Evolutionary conservation across 2,113 vertebrate genomes (phyloP).

Genomic region (Rostratula benghalensis): DNA sequence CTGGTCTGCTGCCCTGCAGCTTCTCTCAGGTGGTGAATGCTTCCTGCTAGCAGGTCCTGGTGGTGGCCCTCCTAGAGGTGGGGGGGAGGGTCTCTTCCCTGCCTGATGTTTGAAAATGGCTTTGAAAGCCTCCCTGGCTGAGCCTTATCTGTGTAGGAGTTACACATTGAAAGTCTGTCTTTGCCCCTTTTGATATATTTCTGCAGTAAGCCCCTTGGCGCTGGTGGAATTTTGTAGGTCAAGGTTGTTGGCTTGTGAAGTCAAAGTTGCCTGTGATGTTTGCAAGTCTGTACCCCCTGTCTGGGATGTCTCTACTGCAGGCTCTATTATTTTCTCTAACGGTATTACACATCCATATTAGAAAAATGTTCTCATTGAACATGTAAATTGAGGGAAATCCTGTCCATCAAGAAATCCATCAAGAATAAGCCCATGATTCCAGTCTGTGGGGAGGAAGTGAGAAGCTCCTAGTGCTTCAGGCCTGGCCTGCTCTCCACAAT

Average conservation of each 20-base stretch:
- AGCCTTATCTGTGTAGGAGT: constrained; percentile 33
- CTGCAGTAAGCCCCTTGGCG: not conserved
- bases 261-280: not conserved
- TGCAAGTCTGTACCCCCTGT: not conserved
- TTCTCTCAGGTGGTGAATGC: not conserved
- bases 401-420: not conserved
- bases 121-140: constrained; percentile 6
- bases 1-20: not conserved
- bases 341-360: not conserved
- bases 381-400: not conserved
- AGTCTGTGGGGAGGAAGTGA: not conserved
- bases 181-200: not conserved
- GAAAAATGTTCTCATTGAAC: not conserved
- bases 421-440: not conserved
- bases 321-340: not conserved
- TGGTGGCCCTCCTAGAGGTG: not conserved
- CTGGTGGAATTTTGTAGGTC: constrained; percentile 38
- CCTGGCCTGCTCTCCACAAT: fast-evolving
- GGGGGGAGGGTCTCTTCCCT: not conserved
- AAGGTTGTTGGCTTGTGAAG: constrained; percentile 2
- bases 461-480: not conserved
- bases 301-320: not conserved
- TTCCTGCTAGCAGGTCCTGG: not conserved
- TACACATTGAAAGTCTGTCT: not conserved
- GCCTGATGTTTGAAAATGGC: not conserved